A percentile compares a stretch with the other conserved stretches of the same genome.
phyloP scores from a whole-genome alignment of 2,113 vertebrate genomes.

The Cavia porcellus region DNA sequence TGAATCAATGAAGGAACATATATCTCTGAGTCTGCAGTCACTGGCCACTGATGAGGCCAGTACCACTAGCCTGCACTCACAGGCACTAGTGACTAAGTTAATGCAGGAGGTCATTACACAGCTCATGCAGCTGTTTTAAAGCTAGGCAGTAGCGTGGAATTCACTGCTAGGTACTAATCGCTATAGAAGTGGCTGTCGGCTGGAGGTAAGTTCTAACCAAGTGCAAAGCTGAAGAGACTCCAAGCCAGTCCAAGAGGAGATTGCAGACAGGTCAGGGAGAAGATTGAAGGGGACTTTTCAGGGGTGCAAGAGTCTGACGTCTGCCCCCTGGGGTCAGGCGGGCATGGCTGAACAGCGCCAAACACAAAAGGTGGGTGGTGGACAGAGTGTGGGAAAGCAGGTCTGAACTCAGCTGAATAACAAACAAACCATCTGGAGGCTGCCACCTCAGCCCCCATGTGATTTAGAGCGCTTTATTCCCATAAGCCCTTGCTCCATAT shows the following conservation, averaged over 20 bases:
- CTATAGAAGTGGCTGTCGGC: not conserved
- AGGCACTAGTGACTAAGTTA: not conserved
- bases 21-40: not conserved
- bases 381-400: not conserved
- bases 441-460: not conserved
- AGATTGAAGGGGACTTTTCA: not conserved
- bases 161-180: too few species aligned
- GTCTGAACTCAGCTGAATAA: not conserved
- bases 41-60: fast-evolving
- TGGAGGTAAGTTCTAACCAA: not conserved
- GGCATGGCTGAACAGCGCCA: not conserved
- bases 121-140: not conserved
- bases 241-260: too few species aligned
- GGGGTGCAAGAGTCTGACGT: fast-evolving
- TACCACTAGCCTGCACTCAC: too few species aligned
- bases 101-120: not conserved
- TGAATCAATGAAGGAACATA: fast-evolving
- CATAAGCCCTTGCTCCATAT: not conserved
- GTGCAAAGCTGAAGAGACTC: not conserved
- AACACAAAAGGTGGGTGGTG: not conserved
- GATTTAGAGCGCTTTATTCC: too few species aligned
- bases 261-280: not conserved
- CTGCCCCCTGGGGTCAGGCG: not conserved
- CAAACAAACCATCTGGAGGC: not conserved
- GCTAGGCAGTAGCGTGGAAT: not conserved